Percentiles rank a stretch among this genome's conserved stretches.
Conservation (phyloP, 2,888 invertebrate species). For the Nebria salina region DNA sequence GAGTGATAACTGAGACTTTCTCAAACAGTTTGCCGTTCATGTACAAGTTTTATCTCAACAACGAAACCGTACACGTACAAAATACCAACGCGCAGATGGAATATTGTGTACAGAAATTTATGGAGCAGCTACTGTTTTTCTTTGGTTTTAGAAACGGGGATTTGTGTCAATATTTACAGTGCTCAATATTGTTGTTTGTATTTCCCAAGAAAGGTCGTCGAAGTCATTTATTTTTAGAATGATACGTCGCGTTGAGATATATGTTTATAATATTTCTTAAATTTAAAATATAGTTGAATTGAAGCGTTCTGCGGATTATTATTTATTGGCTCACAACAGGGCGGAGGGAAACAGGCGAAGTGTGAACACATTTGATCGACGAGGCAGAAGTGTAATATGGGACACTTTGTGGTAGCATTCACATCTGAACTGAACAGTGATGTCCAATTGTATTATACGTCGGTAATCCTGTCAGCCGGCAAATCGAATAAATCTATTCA, state of each 20-base stretch:
- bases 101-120: background rate
- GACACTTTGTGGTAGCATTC: background rate
- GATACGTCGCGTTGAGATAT: no score
- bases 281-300: no score
- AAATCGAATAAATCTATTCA: background rate
- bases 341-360: background rate
- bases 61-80: background rate
- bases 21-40: background rate
- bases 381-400: background rate
- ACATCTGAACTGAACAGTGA: background rate
- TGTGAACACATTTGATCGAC: background rate
- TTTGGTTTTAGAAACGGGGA: background rate
- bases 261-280: no score
- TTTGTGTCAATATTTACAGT: background rate
- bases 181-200: background rate
- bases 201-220: background rate
- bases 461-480: background rate
- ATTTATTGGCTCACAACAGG: background rate
- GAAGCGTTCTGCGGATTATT: no score
- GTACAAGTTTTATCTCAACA: background rate
- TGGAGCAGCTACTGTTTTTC: background rate
- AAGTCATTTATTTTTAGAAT: background rate
- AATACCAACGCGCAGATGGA: background rate
- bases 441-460: background rate
- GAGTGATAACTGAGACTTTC: conserved; percentile 13